Conservation (phyloP, 2,888 invertebrate species). For the Epinotia brunnichana region DNA sequence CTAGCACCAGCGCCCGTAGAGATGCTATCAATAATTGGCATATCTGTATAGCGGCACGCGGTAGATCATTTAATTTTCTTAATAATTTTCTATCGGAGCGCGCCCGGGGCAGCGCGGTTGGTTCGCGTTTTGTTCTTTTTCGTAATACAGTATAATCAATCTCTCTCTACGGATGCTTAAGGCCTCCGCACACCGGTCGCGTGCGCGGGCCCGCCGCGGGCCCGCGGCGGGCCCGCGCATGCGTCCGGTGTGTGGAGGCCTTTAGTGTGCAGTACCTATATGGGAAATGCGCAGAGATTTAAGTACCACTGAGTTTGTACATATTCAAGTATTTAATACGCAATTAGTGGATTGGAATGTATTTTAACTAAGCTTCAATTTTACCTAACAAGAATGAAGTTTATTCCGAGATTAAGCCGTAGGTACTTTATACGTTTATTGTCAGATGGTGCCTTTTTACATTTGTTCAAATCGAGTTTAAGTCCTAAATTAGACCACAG, state of each 20-base stretch:
- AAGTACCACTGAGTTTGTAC: neutral
- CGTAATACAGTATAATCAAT: constrained; percentile 76
- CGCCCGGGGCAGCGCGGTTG: constrained; percentile 70
- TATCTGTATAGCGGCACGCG: constrained; percentile 75
- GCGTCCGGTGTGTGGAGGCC: too few relatives aligned
- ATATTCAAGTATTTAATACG: neutral
- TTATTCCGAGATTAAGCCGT: neutral
- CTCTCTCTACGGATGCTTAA: constrained; percentile 68
- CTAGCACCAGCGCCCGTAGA: constrained; percentile 55
- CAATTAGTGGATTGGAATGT: neutral
- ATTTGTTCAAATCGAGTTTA: neutral
- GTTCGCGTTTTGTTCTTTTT: constrained; percentile 75
- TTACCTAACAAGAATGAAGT: neutral
- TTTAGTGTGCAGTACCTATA: constrained; percentile 43
- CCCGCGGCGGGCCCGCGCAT: too few relatives aligned
- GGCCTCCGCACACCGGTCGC: too few relatives aligned
- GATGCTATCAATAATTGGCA: constrained; percentile 82
- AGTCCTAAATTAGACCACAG: neutral
- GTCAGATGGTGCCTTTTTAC: neutral
- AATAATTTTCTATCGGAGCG: constrained; percentile 81
- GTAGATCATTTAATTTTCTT: constrained; percentile 84
- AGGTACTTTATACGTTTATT: neutral
- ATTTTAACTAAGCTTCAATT: neutral
- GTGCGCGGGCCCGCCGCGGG: too few relatives aligned
- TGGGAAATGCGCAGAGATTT: constrained; percentile 42